phyloP scores from a whole-genome alignment of 2,797 vertebrate species.

The Peromyscus melanophrys region DNA sequence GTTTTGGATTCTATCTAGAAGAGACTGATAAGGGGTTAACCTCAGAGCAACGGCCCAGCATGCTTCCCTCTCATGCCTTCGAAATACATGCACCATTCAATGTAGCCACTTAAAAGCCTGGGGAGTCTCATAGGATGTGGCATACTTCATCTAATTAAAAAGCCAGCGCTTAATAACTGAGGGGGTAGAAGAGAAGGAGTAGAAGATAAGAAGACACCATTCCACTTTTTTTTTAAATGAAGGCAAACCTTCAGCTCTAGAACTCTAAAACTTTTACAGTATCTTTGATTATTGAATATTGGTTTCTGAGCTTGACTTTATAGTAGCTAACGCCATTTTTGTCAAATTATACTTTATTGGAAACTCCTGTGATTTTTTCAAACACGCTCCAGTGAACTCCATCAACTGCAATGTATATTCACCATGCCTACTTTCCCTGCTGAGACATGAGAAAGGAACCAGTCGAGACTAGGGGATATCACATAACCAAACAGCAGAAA shows the following conservation, averaged over 20 bases:
- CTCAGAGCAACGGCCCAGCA: not conserved
- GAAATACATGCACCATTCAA: not conserved
- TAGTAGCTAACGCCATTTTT: not conserved
- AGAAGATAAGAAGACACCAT: not conserved
- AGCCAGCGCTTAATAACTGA: not conserved
- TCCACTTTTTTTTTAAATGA: not conserved
- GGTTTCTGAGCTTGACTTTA: not conserved
- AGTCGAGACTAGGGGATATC: not conserved
- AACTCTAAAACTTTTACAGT: not conserved
- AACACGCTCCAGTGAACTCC: constrained; percentile 6
- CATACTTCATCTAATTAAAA: not conserved
- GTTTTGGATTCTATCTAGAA: not conserved
- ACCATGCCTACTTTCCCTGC: not conserved
- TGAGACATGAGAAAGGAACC: not conserved
- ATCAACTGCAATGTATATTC: not conserved
- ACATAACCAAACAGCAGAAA: constrained; percentile 13
- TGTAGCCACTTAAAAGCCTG: not conserved
- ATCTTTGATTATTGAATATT: not conserved
- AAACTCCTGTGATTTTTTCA: constrained; percentile 7
- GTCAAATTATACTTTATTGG: not conserved
- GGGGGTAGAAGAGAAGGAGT: not conserved
- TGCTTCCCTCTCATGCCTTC: not conserved
- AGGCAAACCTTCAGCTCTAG: not conserved
- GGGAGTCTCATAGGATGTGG: not conserved
- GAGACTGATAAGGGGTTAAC: not conserved